These are phyloP conservation scores for Scyliorhinus canicula DNA, from an alignment of 2,797 vertebrate species.

Conservation along the genomic window DNA sequence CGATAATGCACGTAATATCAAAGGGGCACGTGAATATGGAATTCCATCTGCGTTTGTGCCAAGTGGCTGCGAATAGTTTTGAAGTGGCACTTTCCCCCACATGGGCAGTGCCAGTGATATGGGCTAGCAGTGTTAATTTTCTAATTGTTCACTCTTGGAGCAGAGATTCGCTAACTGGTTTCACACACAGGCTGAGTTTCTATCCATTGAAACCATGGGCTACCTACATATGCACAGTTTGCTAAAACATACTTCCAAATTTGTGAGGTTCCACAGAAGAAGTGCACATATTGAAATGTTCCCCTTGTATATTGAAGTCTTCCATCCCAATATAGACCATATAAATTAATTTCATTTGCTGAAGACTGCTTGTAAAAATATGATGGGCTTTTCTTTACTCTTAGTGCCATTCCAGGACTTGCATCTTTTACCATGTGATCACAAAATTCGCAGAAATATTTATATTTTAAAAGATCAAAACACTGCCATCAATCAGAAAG, in stretches of 20 bases:
- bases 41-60: slow-evolving; percentile 53
- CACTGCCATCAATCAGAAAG: background rate
- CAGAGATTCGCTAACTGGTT: slow-evolving; percentile 16
- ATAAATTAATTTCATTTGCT: background rate
- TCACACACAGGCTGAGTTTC: background rate
- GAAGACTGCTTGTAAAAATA: background rate
- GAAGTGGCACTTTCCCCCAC: background rate
- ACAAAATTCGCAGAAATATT: background rate
- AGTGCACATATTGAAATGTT: background rate
- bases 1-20: slow-evolving; percentile 50
- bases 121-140: background rate
- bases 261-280: background rate
- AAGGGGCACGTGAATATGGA: slow-evolving; percentile 47
- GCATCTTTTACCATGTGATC: background rate
- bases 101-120: background rate
- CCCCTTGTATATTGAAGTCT: background rate
- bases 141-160: background rate
- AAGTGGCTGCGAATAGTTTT: slow-evolving; percentile 38
- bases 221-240: background rate
- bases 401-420: background rate
- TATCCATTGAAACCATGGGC: background rate
- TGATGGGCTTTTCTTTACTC: background rate
- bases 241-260: background rate
- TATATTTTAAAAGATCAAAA: background rate
- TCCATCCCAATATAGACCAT: background rate